Evolutionary conservation across 2,113 vertebrate genomes (phyloP).

Genomic region (Naja naja): DNA sequence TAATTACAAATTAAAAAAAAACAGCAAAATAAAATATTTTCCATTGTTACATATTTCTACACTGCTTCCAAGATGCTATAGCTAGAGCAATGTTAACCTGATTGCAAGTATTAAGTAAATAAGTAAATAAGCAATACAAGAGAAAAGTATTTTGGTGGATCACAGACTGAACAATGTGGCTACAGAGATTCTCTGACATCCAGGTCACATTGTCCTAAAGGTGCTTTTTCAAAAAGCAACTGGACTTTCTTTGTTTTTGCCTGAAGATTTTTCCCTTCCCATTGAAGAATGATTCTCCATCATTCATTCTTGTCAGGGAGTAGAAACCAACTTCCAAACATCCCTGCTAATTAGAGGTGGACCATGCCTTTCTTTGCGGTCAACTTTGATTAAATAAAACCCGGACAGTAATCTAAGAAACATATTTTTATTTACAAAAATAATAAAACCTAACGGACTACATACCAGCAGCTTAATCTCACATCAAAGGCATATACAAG

Average conservation of each 20-base stretch:
- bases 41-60: background rate
- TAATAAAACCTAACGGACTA: too few species aligned
- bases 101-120: background rate
- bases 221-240: background rate
- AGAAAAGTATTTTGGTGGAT: background rate
- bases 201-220: background rate
- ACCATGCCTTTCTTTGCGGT: too few species aligned
- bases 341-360: too few species aligned
- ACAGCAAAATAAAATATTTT: background rate
- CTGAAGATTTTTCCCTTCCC: background rate
- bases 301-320: too few species aligned
- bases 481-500: too few species aligned
- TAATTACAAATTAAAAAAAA: background rate
- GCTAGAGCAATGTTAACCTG: background rate
- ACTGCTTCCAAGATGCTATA: background rate
- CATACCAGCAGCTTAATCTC: too few species aligned
- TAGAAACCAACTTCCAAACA: too few species aligned
- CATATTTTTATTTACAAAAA: too few species aligned
- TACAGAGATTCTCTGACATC: background rate
- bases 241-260: background rate
- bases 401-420: too few species aligned
- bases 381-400: too few species aligned
- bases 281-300: background rate
- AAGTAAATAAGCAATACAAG: background rate
- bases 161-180: background rate